These are phyloP conservation scores for Stenodera caucasica DNA, from an alignment of 2,888 invertebrate species.

Conservation along the genomic window DNA sequence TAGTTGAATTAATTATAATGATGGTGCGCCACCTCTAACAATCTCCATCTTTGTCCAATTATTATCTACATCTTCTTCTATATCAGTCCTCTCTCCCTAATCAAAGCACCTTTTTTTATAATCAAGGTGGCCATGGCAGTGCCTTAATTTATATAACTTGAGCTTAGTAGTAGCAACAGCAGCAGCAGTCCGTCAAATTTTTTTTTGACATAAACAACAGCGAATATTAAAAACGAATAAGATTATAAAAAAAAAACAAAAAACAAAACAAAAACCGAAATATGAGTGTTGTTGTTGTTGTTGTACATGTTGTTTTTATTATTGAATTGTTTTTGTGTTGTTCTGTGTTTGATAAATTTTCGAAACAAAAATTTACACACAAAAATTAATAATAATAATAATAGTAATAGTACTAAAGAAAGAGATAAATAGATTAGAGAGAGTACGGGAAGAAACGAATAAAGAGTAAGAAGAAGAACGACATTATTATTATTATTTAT, in stretches of 20 bases:
- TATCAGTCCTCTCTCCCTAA: constrained; percentile 27
- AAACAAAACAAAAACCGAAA: no score
- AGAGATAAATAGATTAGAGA: no score
- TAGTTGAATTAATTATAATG: background rate
- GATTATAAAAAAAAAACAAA: no score
- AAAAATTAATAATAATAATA: no score
- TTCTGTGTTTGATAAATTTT: no score
- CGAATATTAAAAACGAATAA: background rate
- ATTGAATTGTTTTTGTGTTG: constrained; percentile 25
- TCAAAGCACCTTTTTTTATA: constrained; percentile 51
- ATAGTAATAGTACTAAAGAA: no score
- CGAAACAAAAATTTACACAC: no score
- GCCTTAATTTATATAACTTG: constrained; percentile 52
- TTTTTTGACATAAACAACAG: background rate
- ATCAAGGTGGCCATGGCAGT: constrained; percentile 55
- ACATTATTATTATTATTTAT: no score
- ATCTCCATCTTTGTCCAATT: background rate
- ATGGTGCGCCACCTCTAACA: background rate
- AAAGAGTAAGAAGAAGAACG: no score
- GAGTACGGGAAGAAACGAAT: no score
- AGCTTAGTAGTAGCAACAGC: background rate
- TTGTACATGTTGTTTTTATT: constrained; percentile 10
- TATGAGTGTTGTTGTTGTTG: constrained; percentile 51
- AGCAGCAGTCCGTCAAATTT: no score
- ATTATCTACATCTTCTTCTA: background rate